Evolutionary conservation across 2,888 invertebrate species (phyloP).

Genomic region (Melanophora roralis): DNA sequence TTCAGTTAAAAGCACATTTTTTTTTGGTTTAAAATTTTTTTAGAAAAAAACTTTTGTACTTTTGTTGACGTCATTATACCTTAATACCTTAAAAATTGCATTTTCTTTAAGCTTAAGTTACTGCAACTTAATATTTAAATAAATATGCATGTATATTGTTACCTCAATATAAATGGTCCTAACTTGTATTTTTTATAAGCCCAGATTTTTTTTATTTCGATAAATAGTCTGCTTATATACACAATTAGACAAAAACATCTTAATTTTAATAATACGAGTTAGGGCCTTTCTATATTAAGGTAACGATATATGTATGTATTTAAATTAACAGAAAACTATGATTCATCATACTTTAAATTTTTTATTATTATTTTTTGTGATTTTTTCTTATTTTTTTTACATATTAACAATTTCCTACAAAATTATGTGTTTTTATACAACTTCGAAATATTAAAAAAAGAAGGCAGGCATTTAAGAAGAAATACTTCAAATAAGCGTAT

Average conservation of each 20-base stretch:
- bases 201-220: too few species aligned
- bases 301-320: neutral
- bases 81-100: conserved; percentile 14
- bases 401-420: conserved; percentile 22
- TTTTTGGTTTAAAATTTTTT: too few species aligned
- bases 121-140: conserved; percentile 2
- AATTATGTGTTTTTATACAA: conserved; percentile 2
- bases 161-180: too few species aligned
- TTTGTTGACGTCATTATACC: too few species aligned
- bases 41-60: too few species aligned
- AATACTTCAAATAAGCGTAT: neutral
- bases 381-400: conserved; percentile 40
- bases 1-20: too few species aligned
- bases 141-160: too few species aligned
- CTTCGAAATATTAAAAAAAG: neutral
- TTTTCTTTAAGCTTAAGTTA: neutral
- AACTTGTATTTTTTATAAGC: too few species aligned
- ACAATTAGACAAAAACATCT: conserved; percentile 31
- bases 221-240: too few species aligned
- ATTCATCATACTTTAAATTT: conserved; percentile 10
- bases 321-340: conserved; percentile 40
- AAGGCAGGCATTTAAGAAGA: neutral
- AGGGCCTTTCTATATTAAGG: too few species aligned
- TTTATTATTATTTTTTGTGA: neutral
- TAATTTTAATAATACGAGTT: too few species aligned